Evolutionary conservation across 2,797 vertebrate genomes (phyloP).

Genomic region (Triplophysa yarkandensis): DNA sequence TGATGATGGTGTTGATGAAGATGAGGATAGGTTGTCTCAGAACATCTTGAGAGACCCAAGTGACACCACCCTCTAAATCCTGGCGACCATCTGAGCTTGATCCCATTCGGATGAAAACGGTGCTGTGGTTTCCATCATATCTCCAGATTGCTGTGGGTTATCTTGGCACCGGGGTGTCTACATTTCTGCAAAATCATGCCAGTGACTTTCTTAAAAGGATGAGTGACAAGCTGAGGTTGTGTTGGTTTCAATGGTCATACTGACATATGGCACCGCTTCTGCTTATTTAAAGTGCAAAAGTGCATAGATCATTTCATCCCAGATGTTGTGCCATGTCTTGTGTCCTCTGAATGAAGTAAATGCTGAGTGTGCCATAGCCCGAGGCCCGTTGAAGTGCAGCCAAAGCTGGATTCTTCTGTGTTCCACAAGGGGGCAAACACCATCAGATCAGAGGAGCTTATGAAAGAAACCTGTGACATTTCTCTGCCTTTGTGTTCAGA

Average conservation of each 20-base stretch:
- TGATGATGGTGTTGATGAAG: background rate
- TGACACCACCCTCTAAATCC: background rate
- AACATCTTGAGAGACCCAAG: background rate
- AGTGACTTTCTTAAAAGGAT: conserved; percentile 6
- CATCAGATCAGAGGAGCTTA: conserved; percentile 45
- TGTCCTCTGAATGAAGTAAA: conserved; percentile 37
- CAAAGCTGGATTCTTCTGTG: conserved; percentile 9
- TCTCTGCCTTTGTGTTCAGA: conserved; percentile 6
- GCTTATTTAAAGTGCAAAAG: background rate
- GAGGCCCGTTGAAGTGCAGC: conserved; percentile 6
- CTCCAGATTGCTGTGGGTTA: background rate
- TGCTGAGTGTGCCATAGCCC: conserved; percentile 29
- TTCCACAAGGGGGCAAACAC: conserved; percentile 57
- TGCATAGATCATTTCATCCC: background rate
- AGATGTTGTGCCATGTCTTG: conserved; percentile 5
- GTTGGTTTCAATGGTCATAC: background rate
- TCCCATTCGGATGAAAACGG: background rate
- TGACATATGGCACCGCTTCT: background rate
- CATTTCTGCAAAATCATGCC: background rate
- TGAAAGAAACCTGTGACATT: conserved; percentile 13
- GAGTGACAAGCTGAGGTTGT: background rate
- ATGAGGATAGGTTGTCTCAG: background rate
- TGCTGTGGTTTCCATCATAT: background rate
- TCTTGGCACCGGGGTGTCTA: background rate
- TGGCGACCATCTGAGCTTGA: background rate